phyloP scores from a whole-genome alignment of 2,888 invertebrate genomes.

The Drosophila cracens region DNA sequence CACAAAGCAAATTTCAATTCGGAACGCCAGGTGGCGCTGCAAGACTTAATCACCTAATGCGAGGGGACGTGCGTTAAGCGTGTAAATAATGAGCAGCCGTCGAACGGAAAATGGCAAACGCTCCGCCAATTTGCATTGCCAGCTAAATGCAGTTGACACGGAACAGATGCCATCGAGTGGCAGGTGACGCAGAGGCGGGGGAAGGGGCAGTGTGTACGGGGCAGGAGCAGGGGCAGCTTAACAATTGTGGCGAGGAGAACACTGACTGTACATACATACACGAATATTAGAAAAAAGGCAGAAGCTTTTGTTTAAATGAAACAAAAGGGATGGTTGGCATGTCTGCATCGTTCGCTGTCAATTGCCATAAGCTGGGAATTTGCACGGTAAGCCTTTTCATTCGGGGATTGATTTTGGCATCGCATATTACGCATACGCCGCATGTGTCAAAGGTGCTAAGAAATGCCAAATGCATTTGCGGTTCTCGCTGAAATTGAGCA shows the following conservation, averaged over 20 bases:
- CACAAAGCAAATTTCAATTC: conserved; percentile 54
- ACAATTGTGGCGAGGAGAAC: conserved; percentile 32
- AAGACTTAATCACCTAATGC: conserved; percentile 74
- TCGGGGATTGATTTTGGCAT: conserved; percentile 60
- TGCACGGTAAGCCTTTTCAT: conserved; percentile 67
- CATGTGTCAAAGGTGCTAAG: conserved; percentile 48
- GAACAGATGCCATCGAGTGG: conserved; percentile 22
- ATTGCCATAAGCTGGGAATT: conserved; percentile 72
- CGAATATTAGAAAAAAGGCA: background rate
- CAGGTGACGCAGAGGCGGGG: background rate
- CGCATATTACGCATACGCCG: conserved; percentile 54
- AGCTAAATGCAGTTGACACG: conserved; percentile 71
- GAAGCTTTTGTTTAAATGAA: conserved; percentile 59
- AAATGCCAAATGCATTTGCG: conserved; percentile 46
- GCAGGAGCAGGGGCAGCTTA: conserved; percentile 40
- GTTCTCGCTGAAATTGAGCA: conserved; percentile 15
- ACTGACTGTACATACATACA: conserved; percentile 9
- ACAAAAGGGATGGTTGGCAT: conserved; percentile 48
- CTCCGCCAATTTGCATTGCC: conserved; percentile 67
- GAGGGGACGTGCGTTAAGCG: conserved; percentile 68
- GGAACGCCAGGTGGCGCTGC: conserved; percentile 61
- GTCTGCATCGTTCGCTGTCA: conserved; percentile 65
- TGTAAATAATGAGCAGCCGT: conserved; percentile 72
- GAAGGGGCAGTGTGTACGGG: conserved; percentile 3
- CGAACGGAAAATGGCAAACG: conserved; percentile 47